Evolutionary conservation across 2,113 vertebrate species (phyloP), one percentile per base, ranked within the genome.

Genomic region (Sitta europaea): DNA sequence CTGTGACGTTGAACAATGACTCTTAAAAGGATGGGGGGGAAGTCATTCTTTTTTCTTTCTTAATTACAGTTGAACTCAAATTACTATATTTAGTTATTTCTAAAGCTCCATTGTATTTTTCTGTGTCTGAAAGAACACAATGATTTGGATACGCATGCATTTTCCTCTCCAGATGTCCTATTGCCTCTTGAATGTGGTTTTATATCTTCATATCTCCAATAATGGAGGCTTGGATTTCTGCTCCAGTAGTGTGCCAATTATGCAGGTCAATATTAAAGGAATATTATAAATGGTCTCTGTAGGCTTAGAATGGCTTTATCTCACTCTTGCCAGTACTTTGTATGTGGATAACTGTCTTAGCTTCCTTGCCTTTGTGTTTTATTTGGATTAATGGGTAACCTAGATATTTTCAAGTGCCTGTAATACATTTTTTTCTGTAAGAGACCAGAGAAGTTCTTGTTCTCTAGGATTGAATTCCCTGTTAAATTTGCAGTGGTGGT

Each of bases 51-150:
- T 95, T 90, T 93, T 90, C 93, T 86, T 70, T 81, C 93, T 92
- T 97, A 96, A 97, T 96, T 95, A 96, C 94, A 96, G 94, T 48
- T 71, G 75, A 95, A 80, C 85, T 90, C 73, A 96, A 95, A 96
- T 96, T 59, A 95, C 96, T 96, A 92, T 93, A 93, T 95, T 96
- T 96, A 96, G 96, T 96, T 96, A 70, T 95, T 97, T 97, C 94
- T 95, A 97, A 95, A 97, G 96, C 90, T 92, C 72, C 75, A 92
- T 94, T 96, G 94, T 96, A 33, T 93, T 94, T 86, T 79, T 61
- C 62, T 71, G 47, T 68, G 86, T 90, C 82, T 96, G 88, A 93
- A 88, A 90, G 96, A 95, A 86, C 90, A 83, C 92, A 95, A 54
- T 77, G 92, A 93, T 95, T 94, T 93, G 82, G 92, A 53, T 95